Conservation (phyloP, 2,888 invertebrate species). For the Ernsta delagoae region DNA sequence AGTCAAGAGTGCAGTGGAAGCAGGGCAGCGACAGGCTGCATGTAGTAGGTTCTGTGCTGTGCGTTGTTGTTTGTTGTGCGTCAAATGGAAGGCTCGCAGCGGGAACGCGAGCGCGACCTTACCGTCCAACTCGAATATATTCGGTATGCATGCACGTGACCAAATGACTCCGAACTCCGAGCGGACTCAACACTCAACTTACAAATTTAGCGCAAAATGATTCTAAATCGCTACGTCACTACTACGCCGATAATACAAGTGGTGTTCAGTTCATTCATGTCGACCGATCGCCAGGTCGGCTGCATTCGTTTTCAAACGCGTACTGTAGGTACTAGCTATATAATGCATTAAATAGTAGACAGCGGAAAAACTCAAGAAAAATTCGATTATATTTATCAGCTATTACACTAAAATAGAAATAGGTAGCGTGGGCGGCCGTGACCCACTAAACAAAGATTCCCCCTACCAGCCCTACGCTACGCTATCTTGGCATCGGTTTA, state of each 20-base stretch:
- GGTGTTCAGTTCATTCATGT: not conserved
- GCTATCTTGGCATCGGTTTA: not conserved
- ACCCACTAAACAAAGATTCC: constrained; percentile 2
- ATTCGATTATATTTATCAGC: not conserved
- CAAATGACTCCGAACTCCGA: not conserved
- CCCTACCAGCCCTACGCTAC: not conserved
- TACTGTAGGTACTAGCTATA: no score
- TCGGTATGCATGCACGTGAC: constrained; percentile 5
- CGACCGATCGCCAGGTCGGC: not conserved
- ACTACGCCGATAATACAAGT: not conserved
- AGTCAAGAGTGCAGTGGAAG: no score
- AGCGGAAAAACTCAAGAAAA: not conserved
- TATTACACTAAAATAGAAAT: not conserved
- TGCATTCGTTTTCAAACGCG: no score
- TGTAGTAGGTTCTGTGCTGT: no score
- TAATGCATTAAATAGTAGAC: not conserved
- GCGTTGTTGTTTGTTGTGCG: no score
- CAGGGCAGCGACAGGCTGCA: no score
- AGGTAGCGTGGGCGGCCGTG: constrained; percentile 3
- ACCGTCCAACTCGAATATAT: not conserved
- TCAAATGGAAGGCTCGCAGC: not conserved
- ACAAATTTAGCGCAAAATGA: constrained; percentile 16
- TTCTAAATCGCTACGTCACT: constrained; percentile 11
- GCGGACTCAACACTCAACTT: constrained; percentile 13
- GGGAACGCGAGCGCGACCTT: not conserved